Evolutionary conservation across 2,888 invertebrate genomes (phyloP).

Genomic region (Drosophila histrio): DNA sequence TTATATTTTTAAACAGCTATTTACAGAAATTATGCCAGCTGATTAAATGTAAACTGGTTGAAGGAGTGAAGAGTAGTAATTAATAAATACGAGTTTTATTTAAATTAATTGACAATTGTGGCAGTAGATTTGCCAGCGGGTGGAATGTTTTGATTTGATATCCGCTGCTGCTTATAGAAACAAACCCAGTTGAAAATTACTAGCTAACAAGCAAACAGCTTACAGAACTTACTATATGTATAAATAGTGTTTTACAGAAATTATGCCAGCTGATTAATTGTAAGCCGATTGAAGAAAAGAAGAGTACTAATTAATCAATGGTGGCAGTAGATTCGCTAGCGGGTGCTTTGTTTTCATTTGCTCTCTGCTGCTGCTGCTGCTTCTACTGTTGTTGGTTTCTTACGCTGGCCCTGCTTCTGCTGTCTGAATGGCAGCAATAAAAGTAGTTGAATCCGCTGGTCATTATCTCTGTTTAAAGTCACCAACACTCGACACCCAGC

Average conservation of each 20-base stretch:
- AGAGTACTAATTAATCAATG: background rate
- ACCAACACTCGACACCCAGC: constrained; percentile 28
- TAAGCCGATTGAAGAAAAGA: background rate
- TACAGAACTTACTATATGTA: background rate
- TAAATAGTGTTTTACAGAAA: background rate
- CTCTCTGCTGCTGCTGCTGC: background rate
- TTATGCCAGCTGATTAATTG: background rate
- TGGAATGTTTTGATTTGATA: background rate
- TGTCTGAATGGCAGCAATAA: constrained; percentile 24
- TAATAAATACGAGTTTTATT: background rate
- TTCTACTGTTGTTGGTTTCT: background rate
- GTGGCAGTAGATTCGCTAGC: constrained; percentile 8
- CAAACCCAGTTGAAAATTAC: background rate
- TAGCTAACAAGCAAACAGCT: background rate
- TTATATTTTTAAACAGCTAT: background rate
- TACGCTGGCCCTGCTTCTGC: background rate
- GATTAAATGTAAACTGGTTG: background rate
- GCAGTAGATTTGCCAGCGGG: background rate
- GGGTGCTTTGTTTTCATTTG: constrained; percentile 21
- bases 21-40: background rate
- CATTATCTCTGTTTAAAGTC: constrained; percentile 50
- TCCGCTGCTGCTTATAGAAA: background rate
- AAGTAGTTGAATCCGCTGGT: constrained; percentile 28
- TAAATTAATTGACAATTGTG: background rate
- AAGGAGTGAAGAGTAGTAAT: background rate